Conservation (phyloP, 2,888 invertebrate genomes). For the Danaus chrysippus region DNA sequence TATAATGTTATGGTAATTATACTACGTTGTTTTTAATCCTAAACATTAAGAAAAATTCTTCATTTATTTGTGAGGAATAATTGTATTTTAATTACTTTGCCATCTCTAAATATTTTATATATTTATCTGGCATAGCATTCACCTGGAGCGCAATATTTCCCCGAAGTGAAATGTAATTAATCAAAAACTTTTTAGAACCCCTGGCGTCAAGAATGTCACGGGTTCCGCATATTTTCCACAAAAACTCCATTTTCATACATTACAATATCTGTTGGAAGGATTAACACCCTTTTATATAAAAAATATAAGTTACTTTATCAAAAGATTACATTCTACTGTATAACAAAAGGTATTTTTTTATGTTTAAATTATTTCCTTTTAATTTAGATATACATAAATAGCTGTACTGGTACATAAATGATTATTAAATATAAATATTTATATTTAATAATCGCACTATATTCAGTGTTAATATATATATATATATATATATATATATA, state of each 20-base stretch:
- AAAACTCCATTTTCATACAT: slow-evolving; percentile 25
- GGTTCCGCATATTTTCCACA: slow-evolving; percentile 31
- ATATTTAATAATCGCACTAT: no score
- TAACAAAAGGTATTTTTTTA: no score
- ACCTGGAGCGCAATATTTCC: slow-evolving; percentile 70
- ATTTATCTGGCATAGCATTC: slow-evolving; percentile 56
- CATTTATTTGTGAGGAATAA: no score
- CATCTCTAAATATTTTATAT: slow-evolving; percentile 34
- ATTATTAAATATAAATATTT: no score
- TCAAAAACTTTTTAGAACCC: slow-evolving; percentile 68
- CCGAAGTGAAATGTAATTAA: slow-evolving; percentile 73
- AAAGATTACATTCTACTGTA: no score
- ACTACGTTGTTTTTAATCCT: no score
- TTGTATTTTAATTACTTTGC: background rate
- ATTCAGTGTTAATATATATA: no score
- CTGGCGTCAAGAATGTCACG: slow-evolving; percentile 32
- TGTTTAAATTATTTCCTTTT: no score
- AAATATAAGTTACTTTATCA: background rate
- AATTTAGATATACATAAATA: no score
- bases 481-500: no score
- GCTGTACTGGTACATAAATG: no score
- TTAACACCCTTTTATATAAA: slow-evolving; percentile 10
- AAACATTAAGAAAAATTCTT: no score
- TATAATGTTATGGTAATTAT: background rate
- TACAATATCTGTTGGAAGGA: slow-evolving; percentile 17